Evolutionary conservation across 2,888 invertebrate genomes (phyloP).

Genomic region (Xanthorhoe designata): DNA sequence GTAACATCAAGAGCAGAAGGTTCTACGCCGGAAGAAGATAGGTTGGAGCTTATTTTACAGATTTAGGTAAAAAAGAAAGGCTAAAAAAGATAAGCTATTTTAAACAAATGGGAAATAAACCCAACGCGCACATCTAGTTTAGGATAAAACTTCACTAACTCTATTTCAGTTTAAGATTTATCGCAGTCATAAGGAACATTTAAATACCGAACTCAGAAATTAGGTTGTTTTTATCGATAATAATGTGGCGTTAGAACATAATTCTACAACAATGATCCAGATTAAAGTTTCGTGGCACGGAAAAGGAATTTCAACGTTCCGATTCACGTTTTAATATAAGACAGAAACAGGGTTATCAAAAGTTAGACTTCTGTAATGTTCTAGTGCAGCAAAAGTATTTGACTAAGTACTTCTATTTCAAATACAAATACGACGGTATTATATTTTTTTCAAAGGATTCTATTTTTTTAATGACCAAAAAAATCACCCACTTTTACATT

Average conservation of each 20-base stretch:
- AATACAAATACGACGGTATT: too few relatives aligned
- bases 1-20: too few relatives aligned
- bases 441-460: too few relatives aligned
- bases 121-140: neutral
- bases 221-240: constrained; percentile 34
- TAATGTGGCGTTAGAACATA: constrained; percentile 37
- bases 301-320: constrained; percentile 30
- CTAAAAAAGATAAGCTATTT: too few relatives aligned
- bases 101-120: too few relatives aligned
- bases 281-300: constrained; percentile 31
- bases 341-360: constrained; percentile 34
- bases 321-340: constrained; percentile 28
- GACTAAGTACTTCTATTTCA: neutral
- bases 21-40: too few relatives aligned
- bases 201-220: constrained; percentile 23
- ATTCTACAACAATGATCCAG: constrained; percentile 39
- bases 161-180: constrained; percentile 20
- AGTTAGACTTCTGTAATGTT: neutral
- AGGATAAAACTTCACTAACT: constrained; percentile 3
- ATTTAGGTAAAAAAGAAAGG: too few relatives aligned
- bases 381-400: neutral
- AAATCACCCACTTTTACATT: too few relatives aligned
- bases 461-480: too few relatives aligned
- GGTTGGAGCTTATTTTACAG: too few relatives aligned
- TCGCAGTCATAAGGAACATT: constrained; percentile 7